Evolutionary conservation across 2,113 vertebrate genomes (phyloP), one percentile per base, ranked within the genome.

Genomic region (Platycercus adscitus): DNA sequence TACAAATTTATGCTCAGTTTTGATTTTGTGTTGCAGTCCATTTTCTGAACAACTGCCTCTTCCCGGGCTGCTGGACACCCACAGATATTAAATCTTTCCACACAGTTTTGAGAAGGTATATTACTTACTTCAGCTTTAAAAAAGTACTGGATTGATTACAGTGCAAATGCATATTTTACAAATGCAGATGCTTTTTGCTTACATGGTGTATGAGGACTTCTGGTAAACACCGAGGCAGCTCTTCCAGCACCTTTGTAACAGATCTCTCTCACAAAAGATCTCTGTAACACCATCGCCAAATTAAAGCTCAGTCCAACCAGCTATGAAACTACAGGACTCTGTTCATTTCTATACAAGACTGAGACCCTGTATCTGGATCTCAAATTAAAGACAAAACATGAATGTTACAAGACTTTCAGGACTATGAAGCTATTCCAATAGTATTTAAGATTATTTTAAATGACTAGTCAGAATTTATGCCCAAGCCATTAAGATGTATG

Each of bases 371-470:
- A 75, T 29, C 13, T 66, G 39, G 20, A 76, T 71, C 61, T 84
- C 72, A 80, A 61, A 66, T 49, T 39, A 61, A 92, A 88, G 44
- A 49, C 76, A 72, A 37, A 43, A 8, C 23, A 41, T 53, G 9
- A 64, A 28, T n/a, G 23, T 80, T 82, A 79, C 41, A 71, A 80
- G 43, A 61, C 29, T 86, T 86, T 24, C 20, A 68, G 55, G 37
- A 53, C n/a, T 75, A 55, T 46, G 29, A 71, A 31, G 23, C 21
- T 89, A 61, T 76, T 79, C n/a, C 33, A 79, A 65, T 28, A 68
- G 7, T 75, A 81, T 37, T 81, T 72, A 71, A 35, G n/a, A 49
- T 52, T 33, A 71, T 78, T 86, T 88, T 41, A 94, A 92, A 88
- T 41, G 3, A 83, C 17, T 43, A 46, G 39, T 68, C 68, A 81